Base-by-base conservation (phyloP, 1,140 invertebrate genomes). In the Leptopilina boulardi region DNA sequence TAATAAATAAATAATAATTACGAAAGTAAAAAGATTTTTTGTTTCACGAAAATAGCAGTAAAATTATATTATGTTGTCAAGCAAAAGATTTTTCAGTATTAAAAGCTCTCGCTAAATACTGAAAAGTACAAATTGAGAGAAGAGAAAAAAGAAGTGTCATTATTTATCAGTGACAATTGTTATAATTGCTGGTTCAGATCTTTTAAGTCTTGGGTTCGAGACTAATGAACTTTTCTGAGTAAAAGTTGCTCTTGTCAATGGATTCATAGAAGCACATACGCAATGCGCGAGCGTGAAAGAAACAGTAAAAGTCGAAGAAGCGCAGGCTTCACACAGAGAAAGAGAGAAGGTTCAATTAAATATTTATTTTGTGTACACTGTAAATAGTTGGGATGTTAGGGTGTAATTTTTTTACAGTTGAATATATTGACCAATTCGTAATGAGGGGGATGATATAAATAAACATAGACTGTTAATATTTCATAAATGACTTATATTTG, bases 201-300 rank as follows among this genome's bases (percentile, higher is more conserved):
- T 51, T 51, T n/a, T 18, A 51, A 51, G 47, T 51, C 47, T 18
- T 18, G 18, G 18, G 47, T 18, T 18, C n/a, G n/a, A n/a, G 47
- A 51, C n/a, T 51, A 51, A 51, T 51, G 47, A 51, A 51, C 15
- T 51, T 51, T 51, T 51, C 47, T 18, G 47, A n/a, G 47, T 51
- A 51, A 51, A 44, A 44, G 42, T 44, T 44, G 42, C 47, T 51
- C 15, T 18, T 51, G 47, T 51, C 47, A 18, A 51, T 51, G 47
- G 47, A 51, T 51, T 51, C 47, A 51, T 51, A 51, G 47, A 51
- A 51, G 47, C 47, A n/a, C 15, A 51, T 5, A 47, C 1, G n/a
- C n/a, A n/a, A n/a, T 51, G 47, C 13, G 47, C 47, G 47, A 51
- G 47, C 6, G 6, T 51, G 47, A 2, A 15, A 51, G 47, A 51